These are phyloP conservation scores for Penaeus vannamei DNA, from an alignment of 1,140 invertebrate genomes.

Conservation along the genomic window DNA sequence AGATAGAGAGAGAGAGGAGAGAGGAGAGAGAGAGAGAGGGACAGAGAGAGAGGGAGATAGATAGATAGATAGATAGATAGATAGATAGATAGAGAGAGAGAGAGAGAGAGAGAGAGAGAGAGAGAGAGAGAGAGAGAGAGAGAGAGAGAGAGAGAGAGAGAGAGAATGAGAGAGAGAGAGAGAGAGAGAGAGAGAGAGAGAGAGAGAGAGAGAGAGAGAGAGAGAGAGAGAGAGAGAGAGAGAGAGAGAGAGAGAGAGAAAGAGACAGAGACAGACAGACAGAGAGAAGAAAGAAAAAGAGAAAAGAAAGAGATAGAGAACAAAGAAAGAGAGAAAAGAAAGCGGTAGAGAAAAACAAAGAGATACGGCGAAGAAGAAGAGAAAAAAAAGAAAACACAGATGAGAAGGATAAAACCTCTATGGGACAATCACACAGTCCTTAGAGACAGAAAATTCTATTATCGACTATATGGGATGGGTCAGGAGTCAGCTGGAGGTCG, in stretches of 20 bases:
- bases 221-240: not conserved
- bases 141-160: not conserved
- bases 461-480: too few species aligned
- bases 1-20: too few species aligned
- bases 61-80: constrained; percentile 13
- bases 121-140: not conserved
- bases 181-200: not conserved
- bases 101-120: constrained; percentile 7
- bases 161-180: not conserved
- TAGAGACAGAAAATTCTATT: too few species aligned
- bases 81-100: not conserved
- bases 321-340: not conserved
- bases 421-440: too few species aligned
- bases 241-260: not conserved
- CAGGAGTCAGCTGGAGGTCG: too few species aligned
- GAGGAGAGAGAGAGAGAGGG: not conserved
- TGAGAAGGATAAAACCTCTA: too few species aligned
- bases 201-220: not conserved
- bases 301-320: not conserved
- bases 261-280: not conserved
- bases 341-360: not conserved
- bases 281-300: not conserved
- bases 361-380: not conserved
- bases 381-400: not conserved
- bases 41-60: not conserved